Evolutionary conservation across 1,140 invertebrate species (phyloP).

Genomic region (Papilio polytes): DNA sequence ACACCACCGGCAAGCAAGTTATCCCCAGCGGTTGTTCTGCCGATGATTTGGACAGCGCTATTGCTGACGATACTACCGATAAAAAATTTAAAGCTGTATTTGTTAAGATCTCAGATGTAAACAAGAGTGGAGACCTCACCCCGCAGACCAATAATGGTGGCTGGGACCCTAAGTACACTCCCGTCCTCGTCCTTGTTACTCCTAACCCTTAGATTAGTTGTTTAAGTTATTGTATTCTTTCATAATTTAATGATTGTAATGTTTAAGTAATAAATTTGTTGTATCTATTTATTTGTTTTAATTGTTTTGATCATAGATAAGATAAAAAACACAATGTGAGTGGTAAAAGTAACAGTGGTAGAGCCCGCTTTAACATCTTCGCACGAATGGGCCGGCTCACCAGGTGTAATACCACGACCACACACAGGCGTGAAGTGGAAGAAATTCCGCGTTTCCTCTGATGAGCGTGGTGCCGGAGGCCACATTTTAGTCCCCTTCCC

Average conservation of each 20-base stretch:
- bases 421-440: no score
- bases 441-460: no score
- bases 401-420: no score
- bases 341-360: no score
- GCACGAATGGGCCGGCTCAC: no score
- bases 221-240: conserved; percentile 38
- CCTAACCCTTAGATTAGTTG: conserved; percentile 55
- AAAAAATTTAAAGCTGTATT: conserved; percentile 69
- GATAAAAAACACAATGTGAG: neutral
- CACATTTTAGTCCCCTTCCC: no score
- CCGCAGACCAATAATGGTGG: conserved; percentile 63
- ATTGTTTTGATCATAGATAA: neutral
- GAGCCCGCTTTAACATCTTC: no score
- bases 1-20: conserved; percentile 72
- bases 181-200: conserved; percentile 70
- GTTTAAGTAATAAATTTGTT: conserved; percentile 40
- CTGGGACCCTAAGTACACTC: conserved; percentile 70
- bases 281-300: neutral
- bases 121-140: conserved; percentile 66
- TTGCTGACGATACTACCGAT: conserved; percentile 51
- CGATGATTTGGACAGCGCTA: conserved; percentile 62
- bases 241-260: conserved; percentile 40
- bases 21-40: conserved; percentile 61
- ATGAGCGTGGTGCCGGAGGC: no score
- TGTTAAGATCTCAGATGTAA: conserved; percentile 60